Conservation (phyloP, 1,140 invertebrate species). For the Calephelis nemesis region DNA sequence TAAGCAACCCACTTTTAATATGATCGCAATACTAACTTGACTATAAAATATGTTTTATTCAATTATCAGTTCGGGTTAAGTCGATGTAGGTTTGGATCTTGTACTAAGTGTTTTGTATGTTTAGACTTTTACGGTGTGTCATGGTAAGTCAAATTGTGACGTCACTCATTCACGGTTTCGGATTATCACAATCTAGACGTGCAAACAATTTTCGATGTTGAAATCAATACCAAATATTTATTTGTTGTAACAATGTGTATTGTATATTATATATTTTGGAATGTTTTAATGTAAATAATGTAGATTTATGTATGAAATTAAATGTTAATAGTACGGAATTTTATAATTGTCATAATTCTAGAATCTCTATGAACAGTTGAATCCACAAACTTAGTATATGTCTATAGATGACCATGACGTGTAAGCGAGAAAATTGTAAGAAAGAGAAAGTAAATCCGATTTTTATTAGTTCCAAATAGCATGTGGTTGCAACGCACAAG, state of each 20-base stretch:
- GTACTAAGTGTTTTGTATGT: background rate
- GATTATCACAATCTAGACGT: conserved; percentile 28
- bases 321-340: conserved; percentile 58
- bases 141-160: conserved; percentile 22
- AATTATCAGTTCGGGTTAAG: too few species aligned
- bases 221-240: conserved; percentile 15
- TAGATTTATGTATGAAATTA: conserved; percentile 53
- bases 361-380: conserved; percentile 14
- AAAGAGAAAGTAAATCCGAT: too few species aligned
- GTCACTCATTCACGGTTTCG: conserved; percentile 21
- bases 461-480: too few species aligned
- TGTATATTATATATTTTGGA: conserved; percentile 59
- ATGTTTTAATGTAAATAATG: conserved; percentile 58
- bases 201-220: conserved; percentile 50
- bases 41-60: too few species aligned
- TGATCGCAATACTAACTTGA: too few species aligned
- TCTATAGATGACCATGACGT: too few species aligned
- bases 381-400: conserved; percentile 1
- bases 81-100: too few species aligned
- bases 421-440: too few species aligned
- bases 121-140: conserved; percentile 17
- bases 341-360: conserved; percentile 39
- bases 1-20: too few species aligned
- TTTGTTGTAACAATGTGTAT: conserved; percentile 7
- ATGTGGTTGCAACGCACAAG: too few species aligned